A percentile compares a stretch with the other conserved stretches of the same genome.
Evolutionary conservation across 1,140 invertebrate species (phyloP).

Genomic region (Hyles euphorbiae): DNA sequence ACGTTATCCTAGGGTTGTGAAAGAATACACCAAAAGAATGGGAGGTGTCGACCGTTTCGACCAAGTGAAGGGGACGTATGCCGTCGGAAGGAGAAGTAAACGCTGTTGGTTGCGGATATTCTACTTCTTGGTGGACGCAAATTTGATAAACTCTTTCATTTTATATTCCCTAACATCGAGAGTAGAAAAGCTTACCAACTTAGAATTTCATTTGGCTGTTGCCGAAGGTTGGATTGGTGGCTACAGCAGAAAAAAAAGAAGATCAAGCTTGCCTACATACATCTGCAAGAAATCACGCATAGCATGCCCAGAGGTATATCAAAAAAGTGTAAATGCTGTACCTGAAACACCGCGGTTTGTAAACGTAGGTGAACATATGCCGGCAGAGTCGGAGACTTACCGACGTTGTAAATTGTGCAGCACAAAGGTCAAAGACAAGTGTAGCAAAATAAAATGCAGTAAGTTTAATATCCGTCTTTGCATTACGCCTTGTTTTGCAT

Average conservation of each 20-base stretch:
- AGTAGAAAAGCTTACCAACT: constrained; percentile 22
- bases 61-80: constrained; percentile 29
- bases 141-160: constrained; percentile 37
- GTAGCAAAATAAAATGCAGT: constrained; percentile 30
- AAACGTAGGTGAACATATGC: constrained; percentile 30
- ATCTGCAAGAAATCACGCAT: constrained; percentile 17
- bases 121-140: constrained; percentile 18
- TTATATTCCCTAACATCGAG: constrained; percentile 17
- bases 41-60: constrained; percentile 39
- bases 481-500: constrained; percentile 30
- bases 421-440: constrained; percentile 31
- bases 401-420: constrained; percentile 32
- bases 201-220: constrained; percentile 34
- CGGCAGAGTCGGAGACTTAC: constrained; percentile 23
- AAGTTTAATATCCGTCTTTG: constrained; percentile 32
- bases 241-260: constrained; percentile 30
- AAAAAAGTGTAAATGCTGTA: constrained; percentile 25
- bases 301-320: constrained; percentile 12
- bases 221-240: constrained; percentile 32
- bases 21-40: constrained; percentile 31
- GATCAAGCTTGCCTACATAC: constrained; percentile 13
- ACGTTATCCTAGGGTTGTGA: too few relatives aligned
- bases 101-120: constrained; percentile 21
- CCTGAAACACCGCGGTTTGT: constrained; percentile 21
- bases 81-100: constrained; percentile 15